Evolutionary conservation across 2,797 vertebrate species (phyloP).

Genomic region (Sphaeramia orbicularis): DNA sequence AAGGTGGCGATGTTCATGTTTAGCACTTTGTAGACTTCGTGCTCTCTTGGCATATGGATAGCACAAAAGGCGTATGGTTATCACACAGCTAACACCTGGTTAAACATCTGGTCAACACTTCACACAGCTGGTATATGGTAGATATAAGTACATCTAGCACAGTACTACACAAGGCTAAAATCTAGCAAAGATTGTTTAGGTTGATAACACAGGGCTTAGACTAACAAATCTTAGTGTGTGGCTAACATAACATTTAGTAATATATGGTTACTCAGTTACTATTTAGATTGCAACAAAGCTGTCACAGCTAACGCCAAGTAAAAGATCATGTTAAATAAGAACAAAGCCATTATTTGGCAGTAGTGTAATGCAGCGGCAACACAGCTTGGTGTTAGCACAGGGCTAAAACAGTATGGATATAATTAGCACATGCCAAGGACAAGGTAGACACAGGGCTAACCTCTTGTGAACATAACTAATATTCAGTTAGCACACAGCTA

Average conservation of each 20-base stretch:
- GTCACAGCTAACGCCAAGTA: no score
- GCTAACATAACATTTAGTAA: no score
- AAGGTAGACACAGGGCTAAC: slow-evolving; percentile 3
- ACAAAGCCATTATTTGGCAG: no score
- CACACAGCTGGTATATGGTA: no score
- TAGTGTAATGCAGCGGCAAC: no score
- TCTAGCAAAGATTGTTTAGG: background rate
- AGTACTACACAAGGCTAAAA: no score
- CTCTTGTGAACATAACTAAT: background rate
- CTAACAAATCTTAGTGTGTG: no score
- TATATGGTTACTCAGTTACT: no score
- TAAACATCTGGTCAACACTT: background rate
- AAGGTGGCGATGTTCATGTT: background rate
- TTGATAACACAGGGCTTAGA: slow-evolving; percentile 15
- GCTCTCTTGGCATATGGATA: slow-evolving; percentile 7
- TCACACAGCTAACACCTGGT: slow-evolving; percentile 8
- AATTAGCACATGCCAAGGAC: slow-evolving; percentile 21
- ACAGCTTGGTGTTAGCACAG: background rate
- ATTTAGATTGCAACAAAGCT: no score
- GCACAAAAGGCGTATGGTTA: background rate
- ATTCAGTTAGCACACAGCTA: slow-evolving; percentile 1
- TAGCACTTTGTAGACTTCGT: background rate
- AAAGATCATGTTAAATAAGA: no score
- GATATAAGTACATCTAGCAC: no score
- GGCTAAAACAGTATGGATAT: background rate